Conservation (phyloP, 1,140 invertebrate species). For the Stratiolaelaps scimitus region DNA sequence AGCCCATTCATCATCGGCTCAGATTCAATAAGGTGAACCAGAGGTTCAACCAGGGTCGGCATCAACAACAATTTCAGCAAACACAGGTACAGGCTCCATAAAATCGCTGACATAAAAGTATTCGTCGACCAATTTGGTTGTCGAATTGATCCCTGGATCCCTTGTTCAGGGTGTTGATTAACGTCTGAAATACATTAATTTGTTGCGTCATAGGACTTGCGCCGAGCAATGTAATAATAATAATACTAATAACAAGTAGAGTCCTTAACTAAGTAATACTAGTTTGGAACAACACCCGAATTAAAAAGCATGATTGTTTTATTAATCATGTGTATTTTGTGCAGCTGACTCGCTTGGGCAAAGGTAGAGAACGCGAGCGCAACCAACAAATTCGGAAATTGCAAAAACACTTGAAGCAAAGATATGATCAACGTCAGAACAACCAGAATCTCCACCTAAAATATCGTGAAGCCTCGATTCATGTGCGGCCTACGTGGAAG, state of each 20-base stretch:
- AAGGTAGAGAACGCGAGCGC: conserved; percentile 44
- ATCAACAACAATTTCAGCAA: conserved; percentile 49
- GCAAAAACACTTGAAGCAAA: conserved; percentile 60
- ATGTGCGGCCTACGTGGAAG: conserved; percentile 86
- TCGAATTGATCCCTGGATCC: too few relatives aligned
- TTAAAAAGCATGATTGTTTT: too few relatives aligned
- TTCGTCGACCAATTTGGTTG: too few relatives aligned
- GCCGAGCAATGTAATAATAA: too few relatives aligned
- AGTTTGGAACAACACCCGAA: too few relatives aligned
- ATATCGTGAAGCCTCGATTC: conserved; percentile 93
- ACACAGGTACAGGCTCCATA: conserved; percentile 41
- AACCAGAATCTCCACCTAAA: conserved; percentile 60
- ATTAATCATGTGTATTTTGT: too few relatives aligned
- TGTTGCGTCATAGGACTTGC: too few relatives aligned
- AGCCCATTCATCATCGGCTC: conserved; percentile 75
- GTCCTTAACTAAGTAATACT: too few relatives aligned
- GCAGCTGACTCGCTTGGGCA: neutral
- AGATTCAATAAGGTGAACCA: conserved; percentile 62
- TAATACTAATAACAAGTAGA: too few relatives aligned
- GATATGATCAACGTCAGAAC: conserved; percentile 47
- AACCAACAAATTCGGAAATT: conserved; percentile 55
- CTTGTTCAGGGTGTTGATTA: too few relatives aligned
- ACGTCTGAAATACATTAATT: too few relatives aligned
- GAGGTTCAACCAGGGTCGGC: conserved; percentile 50
- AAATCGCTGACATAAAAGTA: too few relatives aligned